Conservation (phyloP, 1,140 invertebrate genomes). For the Asbolus verrucosus region DNA sequence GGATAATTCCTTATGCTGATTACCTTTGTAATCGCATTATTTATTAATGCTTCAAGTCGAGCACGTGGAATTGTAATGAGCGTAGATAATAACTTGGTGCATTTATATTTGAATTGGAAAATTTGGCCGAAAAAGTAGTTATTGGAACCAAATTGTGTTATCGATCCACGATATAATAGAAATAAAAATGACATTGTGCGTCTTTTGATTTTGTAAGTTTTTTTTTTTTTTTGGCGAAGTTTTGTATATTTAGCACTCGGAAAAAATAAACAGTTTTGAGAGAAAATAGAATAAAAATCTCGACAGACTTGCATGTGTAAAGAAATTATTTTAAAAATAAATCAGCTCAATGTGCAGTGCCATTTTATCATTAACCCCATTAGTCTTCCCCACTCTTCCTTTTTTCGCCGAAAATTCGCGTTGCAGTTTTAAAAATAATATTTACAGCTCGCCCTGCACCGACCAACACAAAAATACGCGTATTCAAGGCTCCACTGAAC, state of each 20-base stretch:
- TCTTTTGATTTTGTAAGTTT: too few species aligned
- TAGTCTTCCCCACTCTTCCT: conserved; percentile 30
- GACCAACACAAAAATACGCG: conserved; percentile 41
- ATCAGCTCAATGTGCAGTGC: conserved; percentile 38
- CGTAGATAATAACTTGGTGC: neutral
- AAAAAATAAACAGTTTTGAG: too few species aligned
- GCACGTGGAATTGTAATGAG: neutral
- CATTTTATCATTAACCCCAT: conserved; percentile 50
- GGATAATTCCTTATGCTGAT: neutral
- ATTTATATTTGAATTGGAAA: neutral
- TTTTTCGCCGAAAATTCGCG: conserved; percentile 47
- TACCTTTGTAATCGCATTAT: neutral
- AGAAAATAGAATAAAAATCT: neutral
- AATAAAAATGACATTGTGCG: too few species aligned
- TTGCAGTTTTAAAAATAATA: conserved; percentile 54
- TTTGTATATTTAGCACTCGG: too few species aligned
- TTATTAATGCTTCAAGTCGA: neutral
- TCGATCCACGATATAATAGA: too few species aligned
- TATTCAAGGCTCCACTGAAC: conserved; percentile 40
- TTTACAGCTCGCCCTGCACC: conserved; percentile 39
- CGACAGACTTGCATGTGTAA: neutral
- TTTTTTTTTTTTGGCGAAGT: too few species aligned
- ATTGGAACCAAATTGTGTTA: too few species aligned
- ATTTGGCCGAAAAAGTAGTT: too few species aligned
- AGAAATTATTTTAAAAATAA: conserved; percentile 48